phyloP scores from a whole-genome alignment of 2,888 invertebrate genomes.

The Cyrtodaria siliqua region DNA sequence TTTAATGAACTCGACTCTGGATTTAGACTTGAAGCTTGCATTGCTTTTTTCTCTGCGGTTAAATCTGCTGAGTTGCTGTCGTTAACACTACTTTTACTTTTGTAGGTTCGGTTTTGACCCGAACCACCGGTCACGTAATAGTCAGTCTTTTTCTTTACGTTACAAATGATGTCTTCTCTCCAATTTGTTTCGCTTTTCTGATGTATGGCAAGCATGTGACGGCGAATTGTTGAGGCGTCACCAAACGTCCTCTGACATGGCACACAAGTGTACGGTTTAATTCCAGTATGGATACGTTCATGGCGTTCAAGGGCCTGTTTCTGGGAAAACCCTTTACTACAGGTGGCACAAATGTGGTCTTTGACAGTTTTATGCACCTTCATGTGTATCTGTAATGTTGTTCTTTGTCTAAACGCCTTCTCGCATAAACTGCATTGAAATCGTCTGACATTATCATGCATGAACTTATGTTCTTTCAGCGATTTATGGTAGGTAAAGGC shows the following conservation, averaged over 20 bases:
- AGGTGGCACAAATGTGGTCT: conserved; percentile 84
- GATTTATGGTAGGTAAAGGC: conserved; percentile 80
- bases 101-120: conserved; percentile 47
- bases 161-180: conserved; percentile 67
- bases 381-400: conserved; percentile 85
- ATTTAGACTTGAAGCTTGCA: too few relatives aligned
- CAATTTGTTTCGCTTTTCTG: conserved; percentile 74
- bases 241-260: conserved; percentile 84
- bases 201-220: conserved; percentile 79
- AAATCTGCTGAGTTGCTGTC: neutral
- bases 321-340: conserved; percentile 86
- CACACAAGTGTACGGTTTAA: conserved; percentile 84
- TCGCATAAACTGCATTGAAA: conserved; percentile 85
- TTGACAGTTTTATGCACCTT: conserved; percentile 85
- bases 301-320: conserved; percentile 86
- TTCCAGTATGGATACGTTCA: conserved; percentile 86
- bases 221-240: conserved; percentile 77
- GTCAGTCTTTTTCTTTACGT: conserved; percentile 41
- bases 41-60: neutral
- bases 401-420: conserved; percentile 84
- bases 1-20: too few relatives aligned
- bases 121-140: conserved; percentile 52
- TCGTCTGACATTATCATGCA: conserved; percentile 82
- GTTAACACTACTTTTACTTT: conserved; percentile 11
- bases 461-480: conserved; percentile 81